Percentiles rank a stretch among this genome's conserved stretches.
Evolutionary conservation across 2,113 vertebrate species (phyloP).

Genomic region (Scalopus aquaticus): DNA sequence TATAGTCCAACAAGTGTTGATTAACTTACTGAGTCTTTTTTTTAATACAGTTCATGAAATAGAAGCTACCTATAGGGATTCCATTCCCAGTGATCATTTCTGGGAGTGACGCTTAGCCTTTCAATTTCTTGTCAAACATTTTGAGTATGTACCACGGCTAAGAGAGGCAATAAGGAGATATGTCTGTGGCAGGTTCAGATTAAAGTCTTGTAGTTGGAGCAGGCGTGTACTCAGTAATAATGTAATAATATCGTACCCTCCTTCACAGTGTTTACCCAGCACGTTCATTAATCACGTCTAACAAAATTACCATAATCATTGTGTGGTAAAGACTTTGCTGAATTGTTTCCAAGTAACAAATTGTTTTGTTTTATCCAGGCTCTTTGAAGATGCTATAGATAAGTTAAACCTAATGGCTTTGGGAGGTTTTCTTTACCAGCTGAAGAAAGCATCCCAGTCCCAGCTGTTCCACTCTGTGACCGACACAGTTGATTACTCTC

Average conservation of each 20-base stretch:
- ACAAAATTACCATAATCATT: constrained; percentile 21
- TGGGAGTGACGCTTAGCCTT: neutral
- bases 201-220: neutral
- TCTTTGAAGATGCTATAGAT: constrained; percentile 95
- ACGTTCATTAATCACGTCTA: neutral
- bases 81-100: neutral
- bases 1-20: neutral
- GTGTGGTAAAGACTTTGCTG: neutral
- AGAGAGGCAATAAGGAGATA: neutral
- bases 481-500: constrained; percentile 94
- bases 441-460: constrained; percentile 95
- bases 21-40: neutral
- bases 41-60: neutral
- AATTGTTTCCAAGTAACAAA: constrained; percentile 54
- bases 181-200: neutral
- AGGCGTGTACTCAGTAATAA: neutral
- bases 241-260: neutral
- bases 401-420: constrained; percentile 94
- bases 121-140: neutral
- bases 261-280: neutral
- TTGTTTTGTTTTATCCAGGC: constrained; percentile 84
- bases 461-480: constrained; percentile 96
- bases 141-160: neutral
- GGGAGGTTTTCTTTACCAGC: constrained; percentile 95
- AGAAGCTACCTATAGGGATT: neutral